phyloP scores from a whole-genome alignment of 2,888 invertebrate species.

The Idaea straminata region DNA sequence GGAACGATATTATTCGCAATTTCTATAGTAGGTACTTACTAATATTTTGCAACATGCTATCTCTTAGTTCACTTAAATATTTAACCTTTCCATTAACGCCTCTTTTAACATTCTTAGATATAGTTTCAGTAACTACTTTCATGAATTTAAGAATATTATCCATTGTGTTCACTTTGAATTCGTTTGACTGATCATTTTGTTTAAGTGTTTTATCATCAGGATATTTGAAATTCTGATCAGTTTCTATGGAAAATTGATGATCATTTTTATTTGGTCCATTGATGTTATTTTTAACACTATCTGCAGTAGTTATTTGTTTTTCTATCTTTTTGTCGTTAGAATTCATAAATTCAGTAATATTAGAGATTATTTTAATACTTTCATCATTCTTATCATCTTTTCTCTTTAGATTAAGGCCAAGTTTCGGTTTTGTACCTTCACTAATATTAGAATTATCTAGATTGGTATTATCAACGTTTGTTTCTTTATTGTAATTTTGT shows the following conservation, averaged over 20 bases:
- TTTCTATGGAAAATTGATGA: not conserved
- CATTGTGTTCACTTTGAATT: conserved; percentile 39
- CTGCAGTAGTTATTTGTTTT: not conserved
- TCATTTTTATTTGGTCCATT: not conserved
- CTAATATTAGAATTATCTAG: not conserved
- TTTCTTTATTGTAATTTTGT: not conserved
- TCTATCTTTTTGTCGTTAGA: not conserved
- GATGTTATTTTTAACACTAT: not conserved
- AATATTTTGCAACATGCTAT: conserved; percentile 82
- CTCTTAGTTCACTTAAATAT: conserved; percentile 80
- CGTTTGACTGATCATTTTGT: not conserved
- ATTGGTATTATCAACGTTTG: not conserved
- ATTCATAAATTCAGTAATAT: not conserved
- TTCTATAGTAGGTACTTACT: conserved; percentile 76
- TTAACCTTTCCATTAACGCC: conserved; percentile 77
- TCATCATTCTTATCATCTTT: no score
- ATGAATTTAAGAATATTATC: conserved; percentile 56
- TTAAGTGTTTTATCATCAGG: not conserved
- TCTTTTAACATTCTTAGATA: conserved; percentile 58
- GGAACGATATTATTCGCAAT: no score
- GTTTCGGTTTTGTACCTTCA: not conserved
- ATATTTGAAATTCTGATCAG: not conserved
- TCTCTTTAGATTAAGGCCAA: not conserved
- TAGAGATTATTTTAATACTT: no score
- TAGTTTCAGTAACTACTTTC: conserved; percentile 62